Conservation (phyloP, 2,797 vertebrate species). For the Coluber constrictor region DNA sequence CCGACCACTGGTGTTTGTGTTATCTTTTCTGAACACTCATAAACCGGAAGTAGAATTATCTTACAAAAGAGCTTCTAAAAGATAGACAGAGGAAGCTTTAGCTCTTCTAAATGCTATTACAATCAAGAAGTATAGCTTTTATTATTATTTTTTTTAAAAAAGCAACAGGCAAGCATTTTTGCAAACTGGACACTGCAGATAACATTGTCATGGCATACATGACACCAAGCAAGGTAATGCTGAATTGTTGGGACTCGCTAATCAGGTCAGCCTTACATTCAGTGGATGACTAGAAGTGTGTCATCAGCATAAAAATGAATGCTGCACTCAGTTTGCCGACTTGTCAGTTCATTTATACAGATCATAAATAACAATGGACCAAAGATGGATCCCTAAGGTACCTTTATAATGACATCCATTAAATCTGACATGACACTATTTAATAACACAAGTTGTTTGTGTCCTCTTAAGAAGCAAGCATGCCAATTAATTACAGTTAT, state of each 20-base stretch:
- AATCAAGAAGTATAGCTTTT: background rate
- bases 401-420: conserved; percentile 73
- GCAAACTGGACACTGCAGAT: background rate
- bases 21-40: background rate
- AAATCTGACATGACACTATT: conserved; percentile 73
- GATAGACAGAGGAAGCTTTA: background rate
- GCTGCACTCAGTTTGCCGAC: conserved; percentile 52
- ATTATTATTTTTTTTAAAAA: background rate
- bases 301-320: conserved; percentile 60
- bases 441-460: conserved; percentile 71
- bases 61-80: background rate
- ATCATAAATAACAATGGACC: conserved; percentile 72
- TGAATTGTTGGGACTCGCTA: conserved; percentile 32
- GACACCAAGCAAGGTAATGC: conserved; percentile 43
- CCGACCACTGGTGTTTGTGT: background rate
- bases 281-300: conserved; percentile 34
- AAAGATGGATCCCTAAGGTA: conserved; percentile 68
- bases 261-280: conserved; percentile 40
- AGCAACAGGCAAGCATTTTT: background rate
- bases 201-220: background rate
- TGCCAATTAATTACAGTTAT: conserved; percentile 75
- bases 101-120: background rate
- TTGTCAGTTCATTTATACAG: conserved; percentile 71
- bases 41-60: background rate
- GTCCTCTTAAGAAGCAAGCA: conserved; percentile 68